Conservation (phyloP, 2,888 invertebrate genomes). For the Dioctria linearis region DNA sequence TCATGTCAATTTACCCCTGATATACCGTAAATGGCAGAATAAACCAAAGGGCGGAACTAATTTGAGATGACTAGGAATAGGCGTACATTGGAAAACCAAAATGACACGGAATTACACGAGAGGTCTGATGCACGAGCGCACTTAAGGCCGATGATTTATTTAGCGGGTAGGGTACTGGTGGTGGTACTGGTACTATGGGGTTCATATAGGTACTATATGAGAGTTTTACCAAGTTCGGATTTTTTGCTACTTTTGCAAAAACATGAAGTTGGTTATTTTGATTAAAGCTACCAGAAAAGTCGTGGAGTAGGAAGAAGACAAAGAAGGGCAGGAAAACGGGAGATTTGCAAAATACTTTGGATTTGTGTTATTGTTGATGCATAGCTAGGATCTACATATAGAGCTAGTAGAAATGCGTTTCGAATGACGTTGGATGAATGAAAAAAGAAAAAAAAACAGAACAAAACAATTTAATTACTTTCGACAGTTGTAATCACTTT, state of each 20-base stretch:
- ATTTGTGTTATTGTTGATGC: too few relatives aligned
- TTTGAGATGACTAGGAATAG: constrained; percentile 63
- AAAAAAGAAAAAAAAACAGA: too few relatives aligned
- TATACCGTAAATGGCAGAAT: constrained; percentile 68
- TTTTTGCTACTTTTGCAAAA: constrained; percentile 38
- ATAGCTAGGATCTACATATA: too few relatives aligned
- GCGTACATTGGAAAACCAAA: constrained; percentile 59
- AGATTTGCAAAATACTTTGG: too few relatives aligned
- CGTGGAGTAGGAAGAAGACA: neutral
- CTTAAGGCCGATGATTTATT: constrained; percentile 50
- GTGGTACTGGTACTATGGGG: neutral
- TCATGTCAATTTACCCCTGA: constrained; percentile 52
- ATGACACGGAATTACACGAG: constrained; percentile 57
- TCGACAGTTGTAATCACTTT: too few relatives aligned
- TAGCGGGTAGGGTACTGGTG: constrained; percentile 18
- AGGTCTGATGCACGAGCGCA: constrained; percentile 51
- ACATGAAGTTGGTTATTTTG: constrained; percentile 38
- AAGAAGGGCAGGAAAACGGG: neutral
- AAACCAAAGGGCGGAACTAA: constrained; percentile 71
- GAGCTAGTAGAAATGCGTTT: too few relatives aligned
- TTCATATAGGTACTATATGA: too few relatives aligned
- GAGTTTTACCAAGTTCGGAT: neutral
- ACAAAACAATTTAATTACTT: too few relatives aligned
- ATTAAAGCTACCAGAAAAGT: neutral
- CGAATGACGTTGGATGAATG: too few relatives aligned